These are phyloP conservation scores for Laticauda colubrina DNA, from an alignment of 2,113 vertebrate species.

Conservation along the genomic window DNA sequence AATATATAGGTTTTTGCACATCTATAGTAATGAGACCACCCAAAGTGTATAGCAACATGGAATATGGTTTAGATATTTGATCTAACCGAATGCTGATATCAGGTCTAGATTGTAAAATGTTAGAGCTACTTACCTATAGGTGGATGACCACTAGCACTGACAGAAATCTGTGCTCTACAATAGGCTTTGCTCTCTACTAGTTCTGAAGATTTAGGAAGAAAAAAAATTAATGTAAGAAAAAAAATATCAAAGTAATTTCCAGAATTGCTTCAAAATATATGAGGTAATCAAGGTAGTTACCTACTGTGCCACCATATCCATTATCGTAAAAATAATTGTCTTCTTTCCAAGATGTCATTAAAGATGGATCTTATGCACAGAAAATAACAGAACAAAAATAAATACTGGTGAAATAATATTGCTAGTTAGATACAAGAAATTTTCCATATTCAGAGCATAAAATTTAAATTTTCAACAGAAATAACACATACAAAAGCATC, in stretches of 20 bases:
- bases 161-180: slow-evolving; percentile 75
- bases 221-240: slow-evolving; percentile 7
- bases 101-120: neutral
- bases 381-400: slow-evolving; percentile 1
- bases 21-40: neutral
- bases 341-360: slow-evolving; percentile 78
- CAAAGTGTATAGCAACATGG: neutral
- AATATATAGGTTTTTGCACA: neutral
- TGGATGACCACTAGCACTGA: slow-evolving; percentile 65
- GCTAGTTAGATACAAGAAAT: neutral
- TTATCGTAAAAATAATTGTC: slow-evolving; percentile 75
- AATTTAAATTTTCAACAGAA: neutral
- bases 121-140: slow-evolving; percentile 66
- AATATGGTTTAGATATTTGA: neutral
- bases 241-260: slow-evolving; percentile 1
- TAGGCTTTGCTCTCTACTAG: slow-evolving; percentile 74
- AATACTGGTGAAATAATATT: neutral
- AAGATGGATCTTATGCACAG: slow-evolving; percentile 61
- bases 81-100: neutral
- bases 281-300: slow-evolving; percentile 68
- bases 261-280: slow-evolving; percentile 16
- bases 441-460: neutral
- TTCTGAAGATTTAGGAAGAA: slow-evolving; percentile 62
- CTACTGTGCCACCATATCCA: slow-evolving; percentile 80
- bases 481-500: neutral